Conservation (phyloP, 92 coral and sea anemone genomes). For the Desmophyllum pertusum region DNA sequence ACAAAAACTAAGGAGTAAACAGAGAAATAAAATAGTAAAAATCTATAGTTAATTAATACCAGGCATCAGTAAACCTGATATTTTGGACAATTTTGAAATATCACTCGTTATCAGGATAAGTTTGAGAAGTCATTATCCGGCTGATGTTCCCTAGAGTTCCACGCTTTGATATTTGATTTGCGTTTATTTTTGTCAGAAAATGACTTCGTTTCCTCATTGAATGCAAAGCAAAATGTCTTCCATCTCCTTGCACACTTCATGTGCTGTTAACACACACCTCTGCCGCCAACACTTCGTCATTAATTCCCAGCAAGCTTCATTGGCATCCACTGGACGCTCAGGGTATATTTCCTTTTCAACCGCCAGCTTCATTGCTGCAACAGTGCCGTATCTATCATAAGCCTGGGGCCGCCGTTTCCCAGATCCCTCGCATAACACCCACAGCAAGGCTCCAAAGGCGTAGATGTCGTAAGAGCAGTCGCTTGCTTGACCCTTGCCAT, state of each 20-base stretch:
- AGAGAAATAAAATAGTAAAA: too few relatives aligned
- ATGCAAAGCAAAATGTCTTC: neutral
- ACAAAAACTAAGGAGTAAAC: too few relatives aligned
- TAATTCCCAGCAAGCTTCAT: slow-evolving; percentile 66
- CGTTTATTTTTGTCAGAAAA: neutral
- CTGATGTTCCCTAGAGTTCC: too few relatives aligned
- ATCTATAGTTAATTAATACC: too few relatives aligned
- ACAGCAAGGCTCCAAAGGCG: slow-evolving; percentile 66
- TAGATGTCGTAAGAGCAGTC: slow-evolving; percentile 55
- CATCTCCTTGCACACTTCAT: neutral
- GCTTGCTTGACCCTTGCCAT: slow-evolving; percentile 20
- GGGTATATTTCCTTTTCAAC: slow-evolving; percentile 47
- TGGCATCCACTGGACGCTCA: slow-evolving; percentile 43
- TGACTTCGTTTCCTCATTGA: neutral
- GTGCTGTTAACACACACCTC: neutral
- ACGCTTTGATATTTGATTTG: neutral
- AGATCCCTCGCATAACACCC: slow-evolving; percentile 75
- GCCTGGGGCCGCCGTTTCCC: slow-evolving; percentile 55
- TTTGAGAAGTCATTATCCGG: too few relatives aligned
- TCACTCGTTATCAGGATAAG: too few relatives aligned
- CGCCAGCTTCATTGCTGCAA: slow-evolving; percentile 56
- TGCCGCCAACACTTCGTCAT: slow-evolving; percentile 62
- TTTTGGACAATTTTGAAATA: too few relatives aligned
- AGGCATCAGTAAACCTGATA: too few relatives aligned
- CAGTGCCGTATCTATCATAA: slow-evolving; percentile 44